phyloP scores from a whole-genome alignment of 2,113 vertebrate genomes.

The Zosterops borbonicus region DNA sequence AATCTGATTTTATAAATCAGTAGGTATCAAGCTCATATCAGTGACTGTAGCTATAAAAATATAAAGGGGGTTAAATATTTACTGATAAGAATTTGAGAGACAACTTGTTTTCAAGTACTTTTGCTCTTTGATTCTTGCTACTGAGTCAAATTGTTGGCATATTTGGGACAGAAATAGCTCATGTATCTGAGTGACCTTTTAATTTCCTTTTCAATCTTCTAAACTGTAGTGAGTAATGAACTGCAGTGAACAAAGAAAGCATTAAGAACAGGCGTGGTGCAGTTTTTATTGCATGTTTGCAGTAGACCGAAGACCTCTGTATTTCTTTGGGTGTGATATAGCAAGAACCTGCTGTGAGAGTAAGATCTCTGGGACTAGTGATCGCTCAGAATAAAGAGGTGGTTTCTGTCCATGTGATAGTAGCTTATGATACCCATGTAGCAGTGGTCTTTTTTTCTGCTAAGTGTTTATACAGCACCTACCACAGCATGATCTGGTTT shows the following conservation, averaged over 20 bases:
- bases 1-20: neutral
- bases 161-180: slow-evolving; percentile 15
- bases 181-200: neutral
- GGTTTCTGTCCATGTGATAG: neutral
- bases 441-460: neutral
- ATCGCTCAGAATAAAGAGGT: neutral
- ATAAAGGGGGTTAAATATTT: neutral
- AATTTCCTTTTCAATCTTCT: neutral
- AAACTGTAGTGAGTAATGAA: neutral
- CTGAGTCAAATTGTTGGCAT: neutral
- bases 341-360: neutral
- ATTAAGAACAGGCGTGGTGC: neutral
- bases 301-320: neutral
- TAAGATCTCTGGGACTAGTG: neutral
- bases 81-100: neutral
- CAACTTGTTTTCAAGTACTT: neutral
- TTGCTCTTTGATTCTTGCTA: neutral
- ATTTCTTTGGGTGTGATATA: neutral
- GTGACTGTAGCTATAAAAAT: neutral
- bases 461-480: neutral
- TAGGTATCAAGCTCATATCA: neutral
- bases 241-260: slow-evolving; percentile 26
- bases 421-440: neutral
- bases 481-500: neutral
- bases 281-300: neutral